Conservation (phyloP, 2,888 invertebrate species). For the Stenodera caucasica region DNA sequence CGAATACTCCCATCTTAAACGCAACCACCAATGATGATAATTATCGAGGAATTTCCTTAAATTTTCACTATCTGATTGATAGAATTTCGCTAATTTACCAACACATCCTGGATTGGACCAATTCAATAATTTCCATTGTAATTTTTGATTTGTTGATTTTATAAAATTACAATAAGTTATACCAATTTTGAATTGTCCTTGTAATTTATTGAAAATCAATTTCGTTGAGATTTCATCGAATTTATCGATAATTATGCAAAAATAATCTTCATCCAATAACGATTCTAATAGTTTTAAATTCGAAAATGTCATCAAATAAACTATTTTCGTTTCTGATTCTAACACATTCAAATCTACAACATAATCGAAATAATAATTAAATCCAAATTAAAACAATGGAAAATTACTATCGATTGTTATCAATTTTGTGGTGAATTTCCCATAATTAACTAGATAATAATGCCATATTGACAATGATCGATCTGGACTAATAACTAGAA, state of each 20-base stretch:
- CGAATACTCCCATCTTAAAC: slow-evolving; percentile 47
- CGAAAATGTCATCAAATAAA: slow-evolving; percentile 37
- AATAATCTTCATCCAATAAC: slow-evolving; percentile 38
- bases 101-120: slow-evolving; percentile 47
- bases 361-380: no score
- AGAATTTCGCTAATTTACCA: slow-evolving; percentile 44
- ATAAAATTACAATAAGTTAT: slow-evolving; percentile 47
- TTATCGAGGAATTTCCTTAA: slow-evolving; percentile 42
- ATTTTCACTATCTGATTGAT: slow-evolving; percentile 42
- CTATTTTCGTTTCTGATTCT: no score
- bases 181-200: slow-evolving; percentile 46
- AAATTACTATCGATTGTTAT: neutral
- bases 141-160: slow-evolving; percentile 45
- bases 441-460: slow-evolving; percentile 40
- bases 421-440: slow-evolving; percentile 22
- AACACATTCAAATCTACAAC: no score
- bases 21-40: slow-evolving; percentile 47
- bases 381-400: no score
- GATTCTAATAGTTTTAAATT: slow-evolving; percentile 39
- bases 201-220: slow-evolving; percentile 38
- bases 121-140: slow-evolving; percentile 49
- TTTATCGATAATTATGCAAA: slow-evolving; percentile 43
- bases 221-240: slow-evolving; percentile 46
- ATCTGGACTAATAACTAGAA: slow-evolving; percentile 41
- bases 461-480: slow-evolving; percentile 41